A percentile compares a stretch with the other conserved stretches of the same genome.
These are phyloP conservation scores for Byasa hedistus DNA, from an alignment of 2,888 invertebrate species.

Conservation along the genomic window DNA sequence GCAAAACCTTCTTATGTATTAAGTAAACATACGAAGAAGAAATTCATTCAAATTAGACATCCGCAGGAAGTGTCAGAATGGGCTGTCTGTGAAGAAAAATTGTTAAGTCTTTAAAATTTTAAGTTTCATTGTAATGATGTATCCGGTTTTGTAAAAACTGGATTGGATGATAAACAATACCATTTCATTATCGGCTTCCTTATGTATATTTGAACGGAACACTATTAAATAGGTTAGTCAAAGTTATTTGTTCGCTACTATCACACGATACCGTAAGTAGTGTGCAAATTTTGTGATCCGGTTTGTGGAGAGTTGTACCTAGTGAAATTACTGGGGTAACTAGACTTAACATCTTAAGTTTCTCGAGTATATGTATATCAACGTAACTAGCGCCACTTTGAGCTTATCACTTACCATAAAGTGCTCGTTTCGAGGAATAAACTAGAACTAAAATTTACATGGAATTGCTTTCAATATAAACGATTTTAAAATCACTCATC, in stretches of 20 bases:
- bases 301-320: too few relatives aligned
- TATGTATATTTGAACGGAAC: conserved; percentile 22
- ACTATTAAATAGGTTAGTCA: conserved; percentile 10
- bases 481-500: too few relatives aligned
- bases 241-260: not conserved
- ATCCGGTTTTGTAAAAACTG: conserved; percentile 7
- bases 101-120: conserved; percentile 21
- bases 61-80: conserved; percentile 26
- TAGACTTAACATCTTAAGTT: too few relatives aligned
- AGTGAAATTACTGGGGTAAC: too few relatives aligned
- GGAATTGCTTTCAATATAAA: too few relatives aligned
- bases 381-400: too few relatives aligned
- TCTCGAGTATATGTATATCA: too few relatives aligned
- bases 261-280: too few relatives aligned
- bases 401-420: too few relatives aligned
- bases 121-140: conserved; percentile 18
- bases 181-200: conserved; percentile 6
- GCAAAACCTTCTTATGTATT: not conserved
- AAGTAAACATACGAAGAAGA: conserved; percentile 16
- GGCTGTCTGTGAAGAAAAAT: conserved; percentile 22
- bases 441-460: too few relatives aligned
- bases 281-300: too few relatives aligned
- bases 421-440: too few relatives aligned
- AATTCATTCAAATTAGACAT: conserved; percentile 29
- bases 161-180: conserved; percentile 1